phyloP scores from a whole-genome alignment of 92 coral and sea anemone species.

The Actinostola sp. region DNA sequence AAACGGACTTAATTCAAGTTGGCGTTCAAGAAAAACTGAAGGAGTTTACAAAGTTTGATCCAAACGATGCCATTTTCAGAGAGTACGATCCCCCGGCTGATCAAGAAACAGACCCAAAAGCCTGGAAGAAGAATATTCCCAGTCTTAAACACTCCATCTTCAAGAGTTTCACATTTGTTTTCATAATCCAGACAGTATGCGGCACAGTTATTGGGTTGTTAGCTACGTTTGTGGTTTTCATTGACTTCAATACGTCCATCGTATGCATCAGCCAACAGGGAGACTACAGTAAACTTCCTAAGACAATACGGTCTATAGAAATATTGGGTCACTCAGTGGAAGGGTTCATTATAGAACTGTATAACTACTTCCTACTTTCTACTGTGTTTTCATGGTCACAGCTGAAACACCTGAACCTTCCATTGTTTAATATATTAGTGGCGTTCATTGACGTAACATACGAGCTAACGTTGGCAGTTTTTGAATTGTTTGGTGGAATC shows the following conservation, averaged over 20 bases:
- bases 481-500: constrained; percentile 37
- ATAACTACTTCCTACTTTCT: constrained; percentile 45
- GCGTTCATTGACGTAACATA: constrained; percentile 55
- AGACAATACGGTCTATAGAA: constrained; percentile 47
- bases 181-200: constrained; percentile 31
- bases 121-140: constrained; percentile 50
- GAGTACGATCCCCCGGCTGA: constrained; percentile 39
- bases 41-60: constrained; percentile 47
- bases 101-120: constrained; percentile 28
- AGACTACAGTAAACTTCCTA: constrained; percentile 43
- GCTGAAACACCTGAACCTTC: constrained; percentile 32
- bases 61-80: constrained; percentile 47
- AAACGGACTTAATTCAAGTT: background rate
- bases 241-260: constrained; percentile 63
- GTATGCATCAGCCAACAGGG: constrained; percentile 47
- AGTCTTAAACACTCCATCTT: constrained; percentile 11
- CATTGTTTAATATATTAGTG: constrained; percentile 40
- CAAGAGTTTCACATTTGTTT: constrained; percentile 8
- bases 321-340: constrained; percentile 45
- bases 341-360: constrained; percentile 50
- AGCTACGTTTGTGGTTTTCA: constrained; percentile 33
- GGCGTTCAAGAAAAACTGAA: background rate
- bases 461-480: constrained; percentile 41
- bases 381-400: constrained; percentile 42
- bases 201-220: constrained; percentile 38